Evolutionary conservation across 2,113 vertebrate species (phyloP), one percentile per base, ranked within the genome.

Genomic region (Panthera tigris): DNA sequence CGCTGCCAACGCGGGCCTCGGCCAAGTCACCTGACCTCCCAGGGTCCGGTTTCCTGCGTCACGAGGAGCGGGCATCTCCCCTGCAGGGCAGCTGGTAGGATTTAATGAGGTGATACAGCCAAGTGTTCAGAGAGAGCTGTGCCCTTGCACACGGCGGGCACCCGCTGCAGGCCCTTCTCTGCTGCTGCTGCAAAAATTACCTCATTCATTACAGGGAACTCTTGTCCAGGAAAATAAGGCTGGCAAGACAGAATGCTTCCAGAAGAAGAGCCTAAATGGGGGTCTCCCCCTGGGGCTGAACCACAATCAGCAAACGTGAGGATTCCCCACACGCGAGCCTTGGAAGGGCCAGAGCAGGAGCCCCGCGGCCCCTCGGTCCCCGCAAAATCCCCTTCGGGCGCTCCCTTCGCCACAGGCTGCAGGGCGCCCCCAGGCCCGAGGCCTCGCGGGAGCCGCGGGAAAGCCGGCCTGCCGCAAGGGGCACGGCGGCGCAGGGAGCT

Each of bases 401-500:
- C 33, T 57, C 48, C 7, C 52, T n/a, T 21, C n/a, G 4, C 33
- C 19, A 50, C 15, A 15, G 31, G 16, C 31, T 19, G 36, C 18
- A 29, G 23, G 31, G n/a, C 4, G 13, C 36, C 13, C 69, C 6
- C 14, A 5, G 1, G 6, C n/a, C 27, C 2, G 1, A 8, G 19
- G 65, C 25, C n/a, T 73, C 85, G 55, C 45, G 4, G 39, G n/a
- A 41, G 7, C 0, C 0, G 8, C 10, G 7, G 48, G 52, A 33
- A n/a, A n/a, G 31, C 31, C 0, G 14, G 23, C 65, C 4, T 3
- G 0, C 31, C 14, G 2, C 65, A 19, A 0, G 1, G n/a, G 3
- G 2, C 0, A 0, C 7, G 12, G 48, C 7, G 9, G 0, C 7
- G 0, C 3, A 0, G 18, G 66, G 41, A 39, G 13, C 2, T 7